Percentiles rank a stretch among this genome's conserved stretches.
Conservation (phyloP, 2,888 invertebrate genomes). For the Dexiosoma caninum region DNA sequence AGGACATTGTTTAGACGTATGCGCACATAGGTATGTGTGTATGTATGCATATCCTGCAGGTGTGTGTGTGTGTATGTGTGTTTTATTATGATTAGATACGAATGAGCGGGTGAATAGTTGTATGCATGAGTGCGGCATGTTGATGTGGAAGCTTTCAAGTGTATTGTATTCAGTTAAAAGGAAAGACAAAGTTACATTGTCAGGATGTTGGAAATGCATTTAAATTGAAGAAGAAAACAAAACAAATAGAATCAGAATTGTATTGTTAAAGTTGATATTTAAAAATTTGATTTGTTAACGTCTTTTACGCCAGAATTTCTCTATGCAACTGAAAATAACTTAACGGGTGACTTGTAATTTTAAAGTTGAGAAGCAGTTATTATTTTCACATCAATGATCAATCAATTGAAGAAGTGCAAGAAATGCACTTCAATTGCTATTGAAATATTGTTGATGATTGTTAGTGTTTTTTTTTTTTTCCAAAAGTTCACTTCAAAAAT, state of each 20-base stretch:
- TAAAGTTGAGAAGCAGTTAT: background rate
- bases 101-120: constrained; percentile 4
- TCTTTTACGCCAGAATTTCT: background rate
- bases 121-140: constrained; percentile 12
- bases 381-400: background rate
- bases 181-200: constrained; percentile 41
- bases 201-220: constrained; percentile 44
- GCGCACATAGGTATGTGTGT: no score
- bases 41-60: constrained; percentile 28
- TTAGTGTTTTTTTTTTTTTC: no score
- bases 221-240: constrained; percentile 40
- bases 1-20: constrained; percentile 55
- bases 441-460: no score
- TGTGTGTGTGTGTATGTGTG: no score
- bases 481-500: no score
- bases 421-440: background rate
- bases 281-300: background rate
- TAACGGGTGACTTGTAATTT: background rate
- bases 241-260: constrained; percentile 27
- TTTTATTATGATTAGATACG: constrained; percentile 51
- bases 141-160: constrained; percentile 35
- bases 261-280: constrained; percentile 15
- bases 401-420: background rate
- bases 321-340: background rate
- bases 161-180: constrained; percentile 40